A percentile compares a stretch with the other conserved stretches of the same genome.
phyloP scores from a whole-genome alignment of 2,888 invertebrate species.

The Trichopoda pennipes region DNA sequence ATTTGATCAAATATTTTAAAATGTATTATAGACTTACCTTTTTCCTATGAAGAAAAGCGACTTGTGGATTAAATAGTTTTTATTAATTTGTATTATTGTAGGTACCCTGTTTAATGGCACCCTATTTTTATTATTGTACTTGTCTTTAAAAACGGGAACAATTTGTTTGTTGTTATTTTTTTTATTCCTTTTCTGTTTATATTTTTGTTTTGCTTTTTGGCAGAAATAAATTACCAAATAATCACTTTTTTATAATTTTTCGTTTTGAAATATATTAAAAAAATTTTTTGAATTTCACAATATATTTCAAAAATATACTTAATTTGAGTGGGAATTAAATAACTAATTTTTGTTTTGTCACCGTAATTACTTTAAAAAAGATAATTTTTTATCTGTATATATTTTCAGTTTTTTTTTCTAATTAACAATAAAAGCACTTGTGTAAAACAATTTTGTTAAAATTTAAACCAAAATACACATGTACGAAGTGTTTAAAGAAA shows the following conservation, averaged over 20 bases:
- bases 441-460: neutral
- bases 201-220: constrained; percentile 20
- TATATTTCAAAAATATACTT: neutral
- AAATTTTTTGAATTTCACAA: constrained; percentile 34
- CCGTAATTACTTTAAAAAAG: constrained; percentile 13
- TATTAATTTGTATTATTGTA: constrained; percentile 6
- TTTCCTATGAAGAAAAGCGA: neutral
- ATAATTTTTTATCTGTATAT: neutral
- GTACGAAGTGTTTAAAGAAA: neutral
- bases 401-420: neutral
- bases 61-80: neutral
- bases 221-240: neutral
- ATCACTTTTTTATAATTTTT: neutral
- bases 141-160: constrained; percentile 16
- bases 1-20: no score
- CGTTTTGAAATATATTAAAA: neutral
- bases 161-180: constrained; percentile 11
- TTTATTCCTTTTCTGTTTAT: neutral
- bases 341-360: constrained; percentile 10
- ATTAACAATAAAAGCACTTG: neutral
- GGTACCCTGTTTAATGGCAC: constrained; percentile 26
- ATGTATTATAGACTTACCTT: constrained; percentile 6
- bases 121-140: neutral
- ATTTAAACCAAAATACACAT: neutral
- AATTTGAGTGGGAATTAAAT: neutral